phyloP scores from a whole-genome alignment of 2,888 invertebrate species.

The Protodeltote pygarga region DNA sequence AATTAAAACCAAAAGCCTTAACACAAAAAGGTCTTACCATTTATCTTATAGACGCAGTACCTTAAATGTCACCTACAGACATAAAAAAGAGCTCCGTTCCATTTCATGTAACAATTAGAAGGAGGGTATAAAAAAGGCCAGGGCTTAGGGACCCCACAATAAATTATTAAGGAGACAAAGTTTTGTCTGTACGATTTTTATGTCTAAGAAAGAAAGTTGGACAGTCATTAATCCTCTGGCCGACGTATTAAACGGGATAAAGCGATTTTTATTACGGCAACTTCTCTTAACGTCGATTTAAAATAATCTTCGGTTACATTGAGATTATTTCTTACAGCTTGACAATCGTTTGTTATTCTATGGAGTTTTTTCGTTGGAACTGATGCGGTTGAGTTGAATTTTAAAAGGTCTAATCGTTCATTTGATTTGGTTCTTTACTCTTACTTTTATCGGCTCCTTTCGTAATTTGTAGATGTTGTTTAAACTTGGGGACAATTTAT shows the following conservation, averaged over 20 bases:
- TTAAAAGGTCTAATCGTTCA: slow-evolving; percentile 47
- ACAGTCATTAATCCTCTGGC: slow-evolving; percentile 62
- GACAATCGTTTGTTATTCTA: slow-evolving; percentile 29
- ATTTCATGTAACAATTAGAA: slow-evolving; percentile 71
- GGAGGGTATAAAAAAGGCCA: slow-evolving; percentile 59
- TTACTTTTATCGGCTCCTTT: slow-evolving; percentile 39
- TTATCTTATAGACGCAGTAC: slow-evolving; percentile 53
- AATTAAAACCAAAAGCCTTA: slow-evolving; percentile 51
- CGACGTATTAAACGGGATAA: slow-evolving; percentile 63
- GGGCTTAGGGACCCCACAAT: slow-evolving; percentile 60
- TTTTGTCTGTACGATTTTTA: slow-evolving; percentile 61
- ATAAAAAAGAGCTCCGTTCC: slow-evolving; percentile 57
- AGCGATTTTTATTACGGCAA: slow-evolving; percentile 59
- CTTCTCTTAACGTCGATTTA: slow-evolving; percentile 60
- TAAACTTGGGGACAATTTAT: slow-evolving; percentile 38
- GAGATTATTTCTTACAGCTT: slow-evolving; percentile 46
- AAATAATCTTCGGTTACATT: slow-evolving; percentile 57
- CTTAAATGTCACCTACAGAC: slow-evolving; percentile 64
- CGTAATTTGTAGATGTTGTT: slow-evolving; percentile 39
- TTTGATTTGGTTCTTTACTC: slow-evolving; percentile 41
- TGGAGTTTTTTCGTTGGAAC: slow-evolving; percentile 28
- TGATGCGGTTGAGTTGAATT: slow-evolving; percentile 35
- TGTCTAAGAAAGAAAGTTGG: slow-evolving; percentile 54
- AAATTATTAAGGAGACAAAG: slow-evolving; percentile 73
- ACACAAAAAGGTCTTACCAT: slow-evolving; percentile 48